phyloP scores from a whole-genome alignment of 2,113 vertebrate genomes.

The Trichechus manatus region DNA sequence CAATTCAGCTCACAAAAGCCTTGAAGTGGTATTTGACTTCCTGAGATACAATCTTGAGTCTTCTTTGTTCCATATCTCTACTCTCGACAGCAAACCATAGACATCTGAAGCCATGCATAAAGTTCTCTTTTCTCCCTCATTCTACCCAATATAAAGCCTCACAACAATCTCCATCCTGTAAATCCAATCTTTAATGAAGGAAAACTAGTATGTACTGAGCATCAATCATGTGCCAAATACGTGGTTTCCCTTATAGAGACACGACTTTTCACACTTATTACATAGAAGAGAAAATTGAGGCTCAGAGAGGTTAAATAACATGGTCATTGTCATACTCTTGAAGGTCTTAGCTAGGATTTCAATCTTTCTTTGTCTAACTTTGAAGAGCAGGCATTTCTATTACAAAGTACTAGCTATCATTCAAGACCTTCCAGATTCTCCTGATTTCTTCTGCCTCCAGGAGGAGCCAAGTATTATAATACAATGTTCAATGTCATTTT shows the following conservation, averaged over 20 bases:
- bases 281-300: background rate
- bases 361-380: background rate
- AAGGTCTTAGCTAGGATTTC: background rate
- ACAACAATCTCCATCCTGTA: background rate
- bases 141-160: background rate
- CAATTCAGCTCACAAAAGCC: background rate
- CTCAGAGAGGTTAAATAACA: background rate
- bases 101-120: background rate
- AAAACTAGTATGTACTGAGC: background rate
- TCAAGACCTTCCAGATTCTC: background rate
- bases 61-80: background rate
- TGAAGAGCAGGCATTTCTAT: background rate
- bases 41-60: background rate
- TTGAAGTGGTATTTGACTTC: background rate
- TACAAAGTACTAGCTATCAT: background rate
- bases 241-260: background rate
- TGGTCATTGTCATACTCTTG: background rate
- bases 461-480: background rate
- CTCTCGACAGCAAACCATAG: background rate
- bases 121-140: background rate
- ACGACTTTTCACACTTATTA: background rate
- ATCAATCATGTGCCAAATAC: background rate
- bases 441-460: background rate
- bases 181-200: background rate
- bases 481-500: slow-evolving; percentile 29